Percentiles rank a stretch among this genome's conserved stretches.
These are phyloP conservation scores for Leptosomus discolor DNA, from an alignment of 2,113 vertebrate species.

Conservation along the genomic window DNA sequence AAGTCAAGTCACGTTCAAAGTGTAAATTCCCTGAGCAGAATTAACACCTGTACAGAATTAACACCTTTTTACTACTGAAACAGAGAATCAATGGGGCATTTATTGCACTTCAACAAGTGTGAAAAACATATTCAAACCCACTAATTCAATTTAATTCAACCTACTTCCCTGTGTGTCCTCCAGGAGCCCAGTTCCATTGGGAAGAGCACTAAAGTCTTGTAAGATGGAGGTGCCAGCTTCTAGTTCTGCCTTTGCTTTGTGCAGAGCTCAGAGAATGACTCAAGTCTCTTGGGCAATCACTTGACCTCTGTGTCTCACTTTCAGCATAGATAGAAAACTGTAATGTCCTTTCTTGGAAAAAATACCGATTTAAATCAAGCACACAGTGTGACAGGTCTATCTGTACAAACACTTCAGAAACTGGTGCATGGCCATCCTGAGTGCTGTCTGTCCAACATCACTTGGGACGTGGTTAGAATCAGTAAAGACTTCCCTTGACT, in stretches of 20 bases:
- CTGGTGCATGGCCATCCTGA: background rate
- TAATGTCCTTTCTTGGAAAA: background rate
- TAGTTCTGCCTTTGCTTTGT: background rate
- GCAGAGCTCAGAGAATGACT: background rate
- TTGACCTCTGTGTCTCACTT: background rate
- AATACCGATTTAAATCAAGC: background rate
- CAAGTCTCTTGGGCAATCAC: background rate
- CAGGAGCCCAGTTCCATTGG: background rate
- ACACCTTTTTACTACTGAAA: background rate
- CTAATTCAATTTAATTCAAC: background rate
- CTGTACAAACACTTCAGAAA: background rate
- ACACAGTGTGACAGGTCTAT: accelerated
- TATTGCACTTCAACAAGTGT: background rate
- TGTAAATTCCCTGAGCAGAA: background rate
- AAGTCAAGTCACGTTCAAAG: background rate
- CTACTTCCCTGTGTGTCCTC: background rate
- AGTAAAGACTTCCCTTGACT: background rate
- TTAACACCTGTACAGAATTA: background rate
- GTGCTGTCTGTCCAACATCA: background rate
- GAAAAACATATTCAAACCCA: background rate
- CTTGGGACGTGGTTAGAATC: background rate
- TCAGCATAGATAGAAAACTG: background rate
- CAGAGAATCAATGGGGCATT: background rate
- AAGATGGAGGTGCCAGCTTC: background rate
- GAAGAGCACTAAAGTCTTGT: background rate